These are phyloP conservation scores for Gallinago media DNA, from an alignment of 2,113 vertebrate genomes.

Conservation along the genomic window DNA sequence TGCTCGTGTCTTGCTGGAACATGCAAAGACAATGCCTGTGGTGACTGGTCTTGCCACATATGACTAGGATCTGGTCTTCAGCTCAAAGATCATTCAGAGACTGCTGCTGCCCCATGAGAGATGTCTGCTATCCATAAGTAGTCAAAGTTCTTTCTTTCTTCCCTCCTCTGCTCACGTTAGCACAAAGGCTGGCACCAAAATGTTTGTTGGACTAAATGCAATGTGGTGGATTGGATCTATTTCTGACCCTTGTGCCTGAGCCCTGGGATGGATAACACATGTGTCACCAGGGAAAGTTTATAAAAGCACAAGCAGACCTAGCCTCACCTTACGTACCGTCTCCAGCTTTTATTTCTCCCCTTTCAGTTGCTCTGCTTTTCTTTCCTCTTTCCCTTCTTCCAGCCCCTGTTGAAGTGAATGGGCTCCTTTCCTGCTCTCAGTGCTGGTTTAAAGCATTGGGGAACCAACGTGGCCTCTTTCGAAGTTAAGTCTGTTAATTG, in stretches of 20 bases:
- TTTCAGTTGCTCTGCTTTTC: neutral
- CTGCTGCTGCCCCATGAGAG: neutral
- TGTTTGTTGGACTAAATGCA: neutral
- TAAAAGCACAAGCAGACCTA: neutral
- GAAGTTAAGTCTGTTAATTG: neutral
- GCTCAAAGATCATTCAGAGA: neutral
- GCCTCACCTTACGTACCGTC: fast-evolving
- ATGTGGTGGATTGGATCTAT: neutral
- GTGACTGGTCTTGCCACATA: fast-evolving
- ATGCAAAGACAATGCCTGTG: too few species aligned
- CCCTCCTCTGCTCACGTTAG: neutral
- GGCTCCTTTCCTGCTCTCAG: neutral
- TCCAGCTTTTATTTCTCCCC: neutral
- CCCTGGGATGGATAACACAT: neutral
- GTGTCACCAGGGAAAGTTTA: neutral
- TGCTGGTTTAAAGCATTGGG: neutral
- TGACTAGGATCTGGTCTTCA: neutral
- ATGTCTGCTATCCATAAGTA: neutral
- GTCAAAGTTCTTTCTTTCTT: neutral
- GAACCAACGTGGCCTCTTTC: neutral
- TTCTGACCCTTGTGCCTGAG: neutral
- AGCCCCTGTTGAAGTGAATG: neutral
- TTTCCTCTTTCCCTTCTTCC: neutral
- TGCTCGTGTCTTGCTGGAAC: fast-evolving
- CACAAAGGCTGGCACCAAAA: neutral